Conservation (phyloP, 2,888 invertebrate species). For the Deladenus siricidicola region DNA sequence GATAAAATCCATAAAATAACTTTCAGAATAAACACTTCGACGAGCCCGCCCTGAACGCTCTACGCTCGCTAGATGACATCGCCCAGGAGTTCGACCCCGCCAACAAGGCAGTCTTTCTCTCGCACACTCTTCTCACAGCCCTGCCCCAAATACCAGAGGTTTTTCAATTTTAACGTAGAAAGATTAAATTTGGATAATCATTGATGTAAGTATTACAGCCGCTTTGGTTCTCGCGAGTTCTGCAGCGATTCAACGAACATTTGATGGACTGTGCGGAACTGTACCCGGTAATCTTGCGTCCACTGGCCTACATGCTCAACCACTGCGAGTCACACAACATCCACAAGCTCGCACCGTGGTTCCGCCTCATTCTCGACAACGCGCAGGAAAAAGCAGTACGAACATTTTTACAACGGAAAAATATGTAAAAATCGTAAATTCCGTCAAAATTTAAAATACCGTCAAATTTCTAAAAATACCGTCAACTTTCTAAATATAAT, state of each 20-base stretch:
- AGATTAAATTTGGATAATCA: too few species aligned
- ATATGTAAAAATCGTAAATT: too few species aligned
- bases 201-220: conserved; percentile 19
- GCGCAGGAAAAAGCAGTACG: conserved; percentile 30
- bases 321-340: conserved; percentile 49
- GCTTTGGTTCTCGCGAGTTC: conserved; percentile 49
- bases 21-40: conserved; percentile 62
- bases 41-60: conserved; percentile 79
- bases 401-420: background rate
- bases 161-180: background rate
- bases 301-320: conserved; percentile 47
- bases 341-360: conserved; percentile 44
- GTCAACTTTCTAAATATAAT: too few species aligned
- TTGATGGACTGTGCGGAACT: conserved; percentile 34
- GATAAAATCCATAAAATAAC: too few species aligned
- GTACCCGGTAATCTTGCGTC: conserved; percentile 39
- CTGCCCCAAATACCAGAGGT: conserved; percentile 46
- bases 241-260: conserved; percentile 46
- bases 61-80: conserved; percentile 84
- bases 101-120: conserved; percentile 80
- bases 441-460: too few species aligned
- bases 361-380: conserved; percentile 40
- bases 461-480: too few species aligned
- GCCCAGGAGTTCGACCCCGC: conserved; percentile 76
- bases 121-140: conserved; percentile 59